A percentile compares a stretch with the other conserved stretches of the same genome.
These are phyloP conservation scores for Forbesichthys papilliferus DNA, from an alignment of 2,113 vertebrate genomes.

Conservation along the genomic window DNA sequence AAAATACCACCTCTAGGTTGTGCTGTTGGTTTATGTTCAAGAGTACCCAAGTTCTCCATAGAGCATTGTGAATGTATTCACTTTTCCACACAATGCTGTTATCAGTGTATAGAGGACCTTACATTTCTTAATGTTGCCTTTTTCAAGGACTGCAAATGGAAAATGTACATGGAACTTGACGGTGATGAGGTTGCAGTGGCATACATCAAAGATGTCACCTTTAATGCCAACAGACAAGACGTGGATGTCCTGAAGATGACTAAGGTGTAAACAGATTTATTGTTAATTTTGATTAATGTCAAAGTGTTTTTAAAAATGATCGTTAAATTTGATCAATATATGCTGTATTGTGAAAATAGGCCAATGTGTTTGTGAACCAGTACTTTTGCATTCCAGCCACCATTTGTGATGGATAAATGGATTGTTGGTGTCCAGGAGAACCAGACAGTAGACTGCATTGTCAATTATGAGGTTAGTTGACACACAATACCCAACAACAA, in stretches of 20 bases:
- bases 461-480: slow-evolving; percentile 90
- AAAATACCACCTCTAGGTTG: slow-evolving; percentile 74
- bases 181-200: slow-evolving; percentile 95
- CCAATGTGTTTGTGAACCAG: slow-evolving; percentile 1
- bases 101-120: slow-evolving; percentile 13
- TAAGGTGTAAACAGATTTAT: slow-evolving; percentile 79
- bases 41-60: slow-evolving; percentile 32
- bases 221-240: slow-evolving; percentile 87
- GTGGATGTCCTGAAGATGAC: slow-evolving; percentile 90
- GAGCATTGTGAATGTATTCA: slow-evolving; percentile 30
- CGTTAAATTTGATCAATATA: neutral
- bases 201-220: slow-evolving; percentile 97
- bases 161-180: slow-evolving; percentile 98
- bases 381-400: slow-evolving; percentile 82
- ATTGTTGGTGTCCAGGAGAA: slow-evolving; percentile 85
- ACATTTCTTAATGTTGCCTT: slow-evolving; percentile 38
- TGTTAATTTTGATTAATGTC: slow-evolving; percentile 4
- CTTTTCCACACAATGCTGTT: slow-evolving; percentile 32
- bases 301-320: neutral
- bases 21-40: slow-evolving; percentile 76
- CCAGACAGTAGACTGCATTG: slow-evolving; percentile 87
- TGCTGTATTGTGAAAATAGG: neutral
- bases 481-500: neutral
- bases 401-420: slow-evolving; percentile 99
- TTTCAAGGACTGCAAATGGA: slow-evolving; percentile 97